phyloP scores from a whole-genome alignment of 2,797 vertebrate species.

The Schizothorax lantsangensis region DNA sequence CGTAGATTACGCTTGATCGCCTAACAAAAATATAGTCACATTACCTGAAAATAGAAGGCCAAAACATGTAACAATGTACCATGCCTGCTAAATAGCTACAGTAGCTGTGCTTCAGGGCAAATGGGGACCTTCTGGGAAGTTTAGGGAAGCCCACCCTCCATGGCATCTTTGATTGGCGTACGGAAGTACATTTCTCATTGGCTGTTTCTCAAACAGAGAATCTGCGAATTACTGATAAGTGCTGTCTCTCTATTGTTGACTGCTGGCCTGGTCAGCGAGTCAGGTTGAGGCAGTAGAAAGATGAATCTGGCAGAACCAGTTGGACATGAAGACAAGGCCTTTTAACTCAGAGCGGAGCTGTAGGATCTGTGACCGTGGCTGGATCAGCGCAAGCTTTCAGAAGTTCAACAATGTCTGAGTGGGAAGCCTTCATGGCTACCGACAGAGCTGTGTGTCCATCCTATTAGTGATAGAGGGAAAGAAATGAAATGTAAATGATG shows the following conservation, averaged over 20 bases:
- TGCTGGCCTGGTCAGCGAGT: slow-evolving; percentile 60
- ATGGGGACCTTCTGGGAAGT: slow-evolving; percentile 39
- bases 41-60: slow-evolving; percentile 68
- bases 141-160: slow-evolving; percentile 43
- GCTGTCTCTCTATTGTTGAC: slow-evolving; percentile 61
- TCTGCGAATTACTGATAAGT: slow-evolving; percentile 48
- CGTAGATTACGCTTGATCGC: slow-evolving; percentile 72
- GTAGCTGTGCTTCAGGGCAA: slow-evolving; percentile 53
- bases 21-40: slow-evolving; percentile 73
- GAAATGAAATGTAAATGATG: slow-evolving; percentile 1
- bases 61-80: slow-evolving; percentile 62
- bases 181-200: slow-evolving; percentile 40
- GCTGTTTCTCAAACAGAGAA: slow-evolving; percentile 27
- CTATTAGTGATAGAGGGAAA: slow-evolving; percentile 61
- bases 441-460: slow-evolving; percentile 75
- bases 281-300: slow-evolving; percentile 51
- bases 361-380: slow-evolving; percentile 48
- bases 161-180: slow-evolving; percentile 43
- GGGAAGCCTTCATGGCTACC: slow-evolving; percentile 72
- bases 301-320: slow-evolving; percentile 55
- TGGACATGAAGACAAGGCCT: slow-evolving; percentile 37
- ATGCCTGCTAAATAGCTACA: slow-evolving; percentile 55
- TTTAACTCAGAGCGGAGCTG: slow-evolving; percentile 69
- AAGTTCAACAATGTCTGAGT: slow-evolving; percentile 76
- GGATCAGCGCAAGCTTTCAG: slow-evolving; percentile 69